Evolutionary conservation across 2,888 invertebrate genomes (phyloP), one percentile per base, ranked within the genome.

Genomic region (Chrysolina haemoptera): DNA sequence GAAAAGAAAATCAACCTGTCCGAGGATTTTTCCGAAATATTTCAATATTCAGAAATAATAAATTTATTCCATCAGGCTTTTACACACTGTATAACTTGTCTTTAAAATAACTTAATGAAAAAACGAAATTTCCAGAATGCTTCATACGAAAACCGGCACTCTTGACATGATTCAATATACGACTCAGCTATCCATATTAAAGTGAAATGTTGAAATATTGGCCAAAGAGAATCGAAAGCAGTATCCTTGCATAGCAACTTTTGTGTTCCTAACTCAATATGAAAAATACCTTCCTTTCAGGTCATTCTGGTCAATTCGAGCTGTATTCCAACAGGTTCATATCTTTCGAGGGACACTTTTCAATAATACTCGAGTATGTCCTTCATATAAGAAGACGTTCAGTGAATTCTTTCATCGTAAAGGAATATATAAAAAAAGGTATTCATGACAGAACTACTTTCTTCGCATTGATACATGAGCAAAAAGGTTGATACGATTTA

Each of bases 271-370:
- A 40, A 40, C 35, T 35, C 35, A n/a, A 71, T 67, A 68, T 71
- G 71, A 67, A 71, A 71, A 71, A 71, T 71, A 71, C 67, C 71
- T 67, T 71, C 53, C 67, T 68, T 63, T 71, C 67, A 66, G 65
- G 67, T 66, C 66, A 53, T 22, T 67, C 14, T 53, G 67, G 53
- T 67, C 67, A 67, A 53, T 53, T 14, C 48, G 43, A 64, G 65
- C 48, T 35, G 65, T 66, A 35, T 66, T 50, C n/a, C 50, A 64
- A n/a, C 11, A n/a, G 20, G 35, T 35, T 66, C 22, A 11, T 16
- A 16, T 66, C 20, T 22, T 65, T 16, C 20, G 18, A 50, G 20
- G 53, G 67, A 67, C 53, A 67, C 67, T 67, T 53, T 53, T 67
- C 67, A 53, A 53, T 67, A 67, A 67, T 67, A 40, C 53, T 67